These are phyloP conservation scores for Chouioia cunea DNA, from an alignment of 2,888 invertebrate genomes.

Conservation along the genomic window DNA sequence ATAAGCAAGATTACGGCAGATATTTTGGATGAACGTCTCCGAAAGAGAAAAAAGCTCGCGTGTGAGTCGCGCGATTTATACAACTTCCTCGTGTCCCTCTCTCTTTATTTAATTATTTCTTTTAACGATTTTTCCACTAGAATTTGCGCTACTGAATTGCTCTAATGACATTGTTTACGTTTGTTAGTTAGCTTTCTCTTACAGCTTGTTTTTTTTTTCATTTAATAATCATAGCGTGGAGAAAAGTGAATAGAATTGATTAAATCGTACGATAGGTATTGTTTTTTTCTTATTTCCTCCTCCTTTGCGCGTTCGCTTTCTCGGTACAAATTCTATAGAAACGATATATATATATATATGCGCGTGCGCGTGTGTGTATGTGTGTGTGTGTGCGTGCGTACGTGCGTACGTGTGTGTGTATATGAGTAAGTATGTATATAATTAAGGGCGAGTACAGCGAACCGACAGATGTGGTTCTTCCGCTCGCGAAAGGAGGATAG, in stretches of 20 bases:
- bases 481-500: not conserved
- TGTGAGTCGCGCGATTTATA: no score
- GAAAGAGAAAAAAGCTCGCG: no score
- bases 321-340: conserved; percentile 1
- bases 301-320: not conserved
- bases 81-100: no score
- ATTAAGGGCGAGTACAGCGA: not conserved
- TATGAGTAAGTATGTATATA: not conserved
- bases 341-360: conserved; percentile 8
- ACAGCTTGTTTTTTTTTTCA: no score
- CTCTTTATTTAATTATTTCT: no score
- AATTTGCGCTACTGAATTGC: no score
- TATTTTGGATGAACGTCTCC: conserved; percentile 34
- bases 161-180: no score
- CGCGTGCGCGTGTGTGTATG: not conserved
- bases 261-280: not conserved
- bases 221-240: no score
- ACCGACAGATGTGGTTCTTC: not conserved
- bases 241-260: no score
- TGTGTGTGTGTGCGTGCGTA: not conserved
- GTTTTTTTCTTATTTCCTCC: not conserved
- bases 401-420: conserved; percentile 6
- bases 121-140: no score
- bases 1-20: conserved; percentile 38
- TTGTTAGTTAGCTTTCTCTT: no score